Evolutionary conservation across 1,140 invertebrate genomes (phyloP), one percentile per base, ranked within the genome.

Genomic region (Drosophila littoralis): DNA sequence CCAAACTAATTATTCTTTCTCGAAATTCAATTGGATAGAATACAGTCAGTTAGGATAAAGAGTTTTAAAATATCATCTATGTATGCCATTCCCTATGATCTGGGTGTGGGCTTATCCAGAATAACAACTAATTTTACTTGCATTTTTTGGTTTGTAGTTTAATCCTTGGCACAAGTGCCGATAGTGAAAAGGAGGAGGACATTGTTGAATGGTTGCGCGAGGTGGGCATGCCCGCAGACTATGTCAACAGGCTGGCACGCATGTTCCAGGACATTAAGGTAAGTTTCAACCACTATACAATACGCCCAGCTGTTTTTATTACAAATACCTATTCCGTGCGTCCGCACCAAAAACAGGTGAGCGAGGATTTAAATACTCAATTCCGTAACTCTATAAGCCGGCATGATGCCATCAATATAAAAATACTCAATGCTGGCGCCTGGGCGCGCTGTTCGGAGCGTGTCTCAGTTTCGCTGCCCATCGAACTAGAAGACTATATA

Each of bases 211-310:
- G 98, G 96, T 92, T 97, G 50, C 93, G 97, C 17, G 96, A 97
- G 93, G 97, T 99, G 33, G 99, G 99, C 15, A 99, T 99, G 98
- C 99, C 99, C 6, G 98, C 98, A 1, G 99, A 99, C 93, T 99
- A 98, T 94, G 98, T 99, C 7, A 99, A 99, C 94, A 99, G 99
- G 93, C 93, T 99, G 78, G 98, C 97, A 7, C 94, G 98, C 83
- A 99, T 99, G 97, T 98, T 98, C 92, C 98, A 99, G 94, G 99
- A 99, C 93, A 98, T 99, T 75, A 99, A 99, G 95, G 97, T 99
- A 12, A 65, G 61, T 57, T 28, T 28, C 22, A 6, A 0, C 7
- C 4, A 17, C 13, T 7, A 13, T 6, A 32, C n/a, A 15, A 22
- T n/a, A 12, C 22, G 22, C 4, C 4, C 22, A 28, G 22, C 22